Base-by-base conservation (phyloP, 2,888 invertebrate species). In the Bombyx huttoni region DNA sequence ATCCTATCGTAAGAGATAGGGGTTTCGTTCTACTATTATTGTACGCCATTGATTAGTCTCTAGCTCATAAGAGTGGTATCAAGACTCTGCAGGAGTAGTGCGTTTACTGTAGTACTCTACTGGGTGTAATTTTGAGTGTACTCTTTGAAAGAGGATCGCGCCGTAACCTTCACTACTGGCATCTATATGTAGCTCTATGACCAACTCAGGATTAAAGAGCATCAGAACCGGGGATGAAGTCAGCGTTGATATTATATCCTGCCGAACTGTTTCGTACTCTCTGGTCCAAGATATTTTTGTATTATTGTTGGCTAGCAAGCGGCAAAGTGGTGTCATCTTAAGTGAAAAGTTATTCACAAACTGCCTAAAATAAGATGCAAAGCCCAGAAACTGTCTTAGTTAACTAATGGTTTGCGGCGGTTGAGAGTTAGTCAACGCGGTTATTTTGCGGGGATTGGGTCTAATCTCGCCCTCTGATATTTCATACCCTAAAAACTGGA, bases 131-230 rank as follows among this genome's bases (percentile, higher is more conserved):
- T 54, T 55, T 3, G 45, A 13, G 2, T 55, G 51, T 1, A 14
- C 47, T 3, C 12, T 51, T 48, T 63, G 63, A 5, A 63, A 24
- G 0, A 63, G 14, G 0, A 64, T 59, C 0, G 56, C 61, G 0
- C 64, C 64, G 48, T 63, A 65, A 0, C 63, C 63, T 0, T 47
- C 47, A 0, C 52, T 10, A 34, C 62, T 62, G 0, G 66, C 66
- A 46, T 64, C 64, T 0, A 62, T 62, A 45, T 63, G 62, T 0
- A 66, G 34, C 34, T 64, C 63, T 0, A 51, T 48, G 0, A 59
- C 57, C 0, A 47, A 46, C 0, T 56, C 47, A 0, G 63, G 59
- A 33, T 63, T 50, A 52, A 58, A 65, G n/a, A n/a, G n/a, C n/a
- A 35, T 47, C 13, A 13, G 47, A 7, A 65, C 54, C 0, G 64